phyloP scores from a whole-genome alignment of 2,888 invertebrate species.

The Iselma pallidipennis region DNA sequence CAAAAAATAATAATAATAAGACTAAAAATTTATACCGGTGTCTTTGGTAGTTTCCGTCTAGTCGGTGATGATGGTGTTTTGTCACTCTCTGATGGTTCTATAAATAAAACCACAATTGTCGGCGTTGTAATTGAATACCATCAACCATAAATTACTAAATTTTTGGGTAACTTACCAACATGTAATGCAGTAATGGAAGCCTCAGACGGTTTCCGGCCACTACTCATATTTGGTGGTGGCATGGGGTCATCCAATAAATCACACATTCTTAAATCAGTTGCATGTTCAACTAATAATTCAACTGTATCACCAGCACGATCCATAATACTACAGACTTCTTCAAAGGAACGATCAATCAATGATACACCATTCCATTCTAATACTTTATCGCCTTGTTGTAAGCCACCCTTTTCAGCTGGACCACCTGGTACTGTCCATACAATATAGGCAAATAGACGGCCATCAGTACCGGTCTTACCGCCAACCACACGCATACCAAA shows the following conservation, averaged over 20 bases:
- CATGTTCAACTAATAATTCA: conserved; percentile 84
- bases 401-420: conserved; percentile 85
- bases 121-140: background rate
- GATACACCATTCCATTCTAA: conserved; percentile 91
- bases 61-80: conserved; percentile 87
- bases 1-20: conserved; percentile 2
- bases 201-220: conserved; percentile 54
- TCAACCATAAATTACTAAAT: conserved; percentile 20
- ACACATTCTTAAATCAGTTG: conserved; percentile 72
- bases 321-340: conserved; percentile 89
- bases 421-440: conserved; percentile 93
- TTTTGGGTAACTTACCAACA: conserved; percentile 59
- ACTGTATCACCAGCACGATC: conserved; percentile 85
- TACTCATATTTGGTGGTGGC: conserved; percentile 52
- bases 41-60: conserved; percentile 94
- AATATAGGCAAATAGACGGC: conserved; percentile 85
- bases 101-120: conserved; percentile 46
- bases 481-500: conserved; percentile 95
- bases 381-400: conserved; percentile 88
- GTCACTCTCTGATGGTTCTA: conserved; percentile 80
- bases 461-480: conserved; percentile 84
- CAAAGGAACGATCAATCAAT: conserved; percentile 88
- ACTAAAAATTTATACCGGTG: conserved; percentile 85
- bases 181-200: conserved; percentile 60
- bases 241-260: conserved; percentile 70